Conservation (phyloP, 2,113 vertebrate species). For the Neomonachus schauinslandi region DNA sequence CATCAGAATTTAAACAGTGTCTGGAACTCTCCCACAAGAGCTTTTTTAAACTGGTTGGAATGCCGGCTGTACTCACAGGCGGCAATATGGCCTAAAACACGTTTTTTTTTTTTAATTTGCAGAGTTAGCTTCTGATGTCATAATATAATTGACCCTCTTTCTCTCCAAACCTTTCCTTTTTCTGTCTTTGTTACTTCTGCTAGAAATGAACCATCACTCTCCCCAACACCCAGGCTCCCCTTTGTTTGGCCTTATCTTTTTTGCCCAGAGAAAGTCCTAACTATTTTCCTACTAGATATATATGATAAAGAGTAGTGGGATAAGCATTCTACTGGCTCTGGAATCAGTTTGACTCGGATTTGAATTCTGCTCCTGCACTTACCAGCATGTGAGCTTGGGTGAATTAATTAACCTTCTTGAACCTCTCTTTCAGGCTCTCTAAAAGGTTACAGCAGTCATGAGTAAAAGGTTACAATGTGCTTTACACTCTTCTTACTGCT, state of each 20-base stretch:
- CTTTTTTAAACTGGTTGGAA: neutral
- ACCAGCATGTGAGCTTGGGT: neutral
- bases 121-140: neutral
- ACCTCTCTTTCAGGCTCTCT: slow-evolving; percentile 7
- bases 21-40: neutral
- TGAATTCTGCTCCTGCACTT: neutral
- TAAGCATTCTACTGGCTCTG: neutral
- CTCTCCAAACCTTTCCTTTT: neutral
- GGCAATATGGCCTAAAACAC: neutral
- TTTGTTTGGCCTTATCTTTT: neutral
- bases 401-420: neutral
- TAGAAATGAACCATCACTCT: neutral
- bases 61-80: neutral
- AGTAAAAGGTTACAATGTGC: neutral
- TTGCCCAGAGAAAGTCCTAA: neutral
- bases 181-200: neutral
- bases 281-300: neutral
- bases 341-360: neutral
- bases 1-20: slow-evolving; percentile 10
- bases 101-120: neutral
- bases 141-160: neutral
- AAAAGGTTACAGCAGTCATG: neutral
- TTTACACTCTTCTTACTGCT: neutral
- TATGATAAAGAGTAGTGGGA: neutral
- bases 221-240: neutral